A percentile compares a stretch with the other conserved stretches of the same genome.
Evolutionary conservation across 2,888 invertebrate species (phyloP).

Genomic region (Disparrhopalites patrizii): DNA sequence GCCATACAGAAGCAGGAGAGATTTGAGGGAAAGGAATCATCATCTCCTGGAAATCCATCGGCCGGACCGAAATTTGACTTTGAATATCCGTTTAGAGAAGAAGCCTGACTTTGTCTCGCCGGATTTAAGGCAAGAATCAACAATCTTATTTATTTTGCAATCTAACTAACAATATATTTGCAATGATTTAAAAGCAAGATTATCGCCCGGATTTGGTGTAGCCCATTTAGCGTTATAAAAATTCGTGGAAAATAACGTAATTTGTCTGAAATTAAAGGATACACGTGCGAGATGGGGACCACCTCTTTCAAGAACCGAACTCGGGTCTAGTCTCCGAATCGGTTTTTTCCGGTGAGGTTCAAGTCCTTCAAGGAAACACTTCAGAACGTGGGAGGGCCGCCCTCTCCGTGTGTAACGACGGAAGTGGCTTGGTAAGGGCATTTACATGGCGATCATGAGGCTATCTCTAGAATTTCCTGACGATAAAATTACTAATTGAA

Average conservation of each 20-base stretch:
- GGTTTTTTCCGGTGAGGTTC: slow-evolving; percentile 1
- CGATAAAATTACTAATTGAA: too few relatives aligned
- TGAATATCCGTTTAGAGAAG: slow-evolving; percentile 33
- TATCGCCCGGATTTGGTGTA: too few relatives aligned
- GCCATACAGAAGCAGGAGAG: background rate
- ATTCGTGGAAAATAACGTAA: too few relatives aligned
- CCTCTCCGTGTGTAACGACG: slow-evolving; percentile 4
- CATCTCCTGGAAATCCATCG: slow-evolving; percentile 35
- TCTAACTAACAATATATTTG: background rate
- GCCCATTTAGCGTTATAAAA: too few relatives aligned
- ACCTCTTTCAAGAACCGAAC: too few relatives aligned
- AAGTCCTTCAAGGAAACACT: background rate
- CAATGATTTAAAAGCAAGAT: too few relatives aligned
- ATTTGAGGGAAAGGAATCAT: slow-evolving; percentile 30
- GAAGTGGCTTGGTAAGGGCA: slow-evolving; percentile 14
- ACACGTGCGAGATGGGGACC: too few relatives aligned
- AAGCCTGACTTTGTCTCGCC: slow-evolving; percentile 21
- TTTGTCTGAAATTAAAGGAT: too few relatives aligned
- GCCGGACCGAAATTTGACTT: slow-evolving; percentile 16
- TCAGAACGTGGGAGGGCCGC: slow-evolving; percentile 5
- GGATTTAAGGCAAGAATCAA: background rate
- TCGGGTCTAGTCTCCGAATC: too few relatives aligned
- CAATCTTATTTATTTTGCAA: background rate
- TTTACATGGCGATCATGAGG: too few relatives aligned
- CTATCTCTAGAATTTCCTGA: too few relatives aligned